phyloP scores from a whole-genome alignment of 2,797 vertebrate genomes.

The Pyrocephalus nanus region DNA sequence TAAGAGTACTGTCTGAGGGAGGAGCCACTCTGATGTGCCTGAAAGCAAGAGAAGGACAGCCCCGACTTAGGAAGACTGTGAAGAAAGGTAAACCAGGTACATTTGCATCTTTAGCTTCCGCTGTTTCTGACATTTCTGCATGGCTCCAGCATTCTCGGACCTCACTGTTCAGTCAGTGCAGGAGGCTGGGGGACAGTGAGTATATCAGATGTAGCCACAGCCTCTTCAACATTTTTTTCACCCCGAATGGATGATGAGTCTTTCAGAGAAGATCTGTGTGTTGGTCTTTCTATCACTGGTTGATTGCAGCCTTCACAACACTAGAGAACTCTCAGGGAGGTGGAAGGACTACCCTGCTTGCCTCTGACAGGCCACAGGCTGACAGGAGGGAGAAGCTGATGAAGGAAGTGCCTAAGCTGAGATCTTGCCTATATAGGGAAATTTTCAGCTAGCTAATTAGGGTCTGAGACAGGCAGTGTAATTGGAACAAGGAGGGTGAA shows the following conservation, averaged over 20 bases:
- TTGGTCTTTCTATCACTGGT: not conserved
- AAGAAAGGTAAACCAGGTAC: not conserved
- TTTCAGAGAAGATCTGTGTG: not conserved
- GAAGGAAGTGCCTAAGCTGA: constrained; percentile 13
- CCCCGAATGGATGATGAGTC: not conserved
- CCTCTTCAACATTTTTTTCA: not conserved
- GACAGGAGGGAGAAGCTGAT: constrained; percentile 8
- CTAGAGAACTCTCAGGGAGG: not conserved
- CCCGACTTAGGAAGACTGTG: not conserved
- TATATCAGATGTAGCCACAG: not conserved
- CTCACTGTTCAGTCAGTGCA: not conserved
- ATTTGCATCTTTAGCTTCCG: not conserved
- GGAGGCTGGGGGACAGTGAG: not conserved
- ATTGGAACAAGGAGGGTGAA: constrained; percentile 56
- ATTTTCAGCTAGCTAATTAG: constrained; percentile 47
- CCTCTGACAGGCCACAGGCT: not conserved
- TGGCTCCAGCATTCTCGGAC: fast-evolving
- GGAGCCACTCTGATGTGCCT: not conserved
- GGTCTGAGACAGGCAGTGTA: constrained; percentile 14
- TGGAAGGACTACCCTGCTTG: not conserved
- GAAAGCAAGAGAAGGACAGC: not conserved
- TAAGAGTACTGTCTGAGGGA: not conserved
- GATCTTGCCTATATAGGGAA: constrained; percentile 64
- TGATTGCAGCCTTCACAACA: not conserved
- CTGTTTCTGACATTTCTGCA: not conserved